phyloP scores from a whole-genome alignment of 2,888 invertebrate genomes.

The Hyppa rectilinea region DNA sequence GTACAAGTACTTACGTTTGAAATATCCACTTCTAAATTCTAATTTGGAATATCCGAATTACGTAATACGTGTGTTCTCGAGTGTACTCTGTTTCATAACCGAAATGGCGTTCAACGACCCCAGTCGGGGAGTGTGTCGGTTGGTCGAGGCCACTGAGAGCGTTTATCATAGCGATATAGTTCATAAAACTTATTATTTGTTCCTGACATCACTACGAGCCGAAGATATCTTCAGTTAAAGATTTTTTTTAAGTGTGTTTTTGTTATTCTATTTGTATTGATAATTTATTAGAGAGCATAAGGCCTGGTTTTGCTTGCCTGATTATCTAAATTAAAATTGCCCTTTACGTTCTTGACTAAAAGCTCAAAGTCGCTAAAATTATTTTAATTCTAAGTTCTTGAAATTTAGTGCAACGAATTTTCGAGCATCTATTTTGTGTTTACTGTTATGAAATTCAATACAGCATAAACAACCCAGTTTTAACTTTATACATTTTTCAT shows the following conservation, averaged over 20 bases:
- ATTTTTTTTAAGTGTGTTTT: conserved; percentile 9
- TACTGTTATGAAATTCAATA: neutral
- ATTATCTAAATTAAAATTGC: neutral
- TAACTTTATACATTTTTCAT: conserved; percentile 8
- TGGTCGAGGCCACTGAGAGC: conserved; percentile 86
- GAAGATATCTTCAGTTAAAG: conserved; percentile 24
- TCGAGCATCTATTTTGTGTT: neutral
- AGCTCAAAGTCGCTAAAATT: neutral
- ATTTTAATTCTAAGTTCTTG: neutral
- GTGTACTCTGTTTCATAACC: conserved; percentile 80
- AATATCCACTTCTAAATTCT: conserved; percentile 23
- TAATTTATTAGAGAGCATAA: neutral
- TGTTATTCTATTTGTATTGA: conserved; percentile 7
- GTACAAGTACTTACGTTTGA: neutral
- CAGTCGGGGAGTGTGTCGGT: conserved; percentile 85
- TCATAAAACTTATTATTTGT: conserved; percentile 64
- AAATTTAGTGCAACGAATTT: neutral
- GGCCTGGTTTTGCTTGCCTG: too few species aligned
- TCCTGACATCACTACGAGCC: conserved; percentile 34
- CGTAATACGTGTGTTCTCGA: conserved; percentile 57
- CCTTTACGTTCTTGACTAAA: neutral
- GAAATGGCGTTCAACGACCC: conserved; percentile 86
- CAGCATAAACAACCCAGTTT: conserved; percentile 7
- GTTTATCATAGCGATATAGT: conserved; percentile 81
- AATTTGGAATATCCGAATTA: conserved; percentile 46